Percentiles rank a stretch among this genome's conserved stretches.
phyloP scores from a whole-genome alignment of 2,113 vertebrate genomes.

The Paratilapia polleni region DNA sequence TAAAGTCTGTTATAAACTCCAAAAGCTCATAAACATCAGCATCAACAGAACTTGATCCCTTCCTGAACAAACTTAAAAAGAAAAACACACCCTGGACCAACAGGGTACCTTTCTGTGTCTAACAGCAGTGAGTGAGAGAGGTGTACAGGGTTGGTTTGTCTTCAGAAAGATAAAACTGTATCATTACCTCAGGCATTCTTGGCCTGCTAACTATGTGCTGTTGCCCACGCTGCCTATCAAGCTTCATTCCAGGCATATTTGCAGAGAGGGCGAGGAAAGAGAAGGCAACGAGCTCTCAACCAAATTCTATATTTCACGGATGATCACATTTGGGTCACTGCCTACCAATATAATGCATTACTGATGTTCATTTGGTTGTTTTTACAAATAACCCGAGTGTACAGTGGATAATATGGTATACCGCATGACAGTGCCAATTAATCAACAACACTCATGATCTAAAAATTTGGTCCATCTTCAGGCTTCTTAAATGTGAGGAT shows the following conservation, averaged over 20 bases:
- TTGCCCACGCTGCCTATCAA: slow-evolving; percentile 21
- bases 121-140: background rate
- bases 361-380: background rate
- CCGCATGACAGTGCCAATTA: background rate
- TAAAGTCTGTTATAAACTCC: background rate
- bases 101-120: background rate
- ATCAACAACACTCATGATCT: background rate
- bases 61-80: too few relatives aligned
- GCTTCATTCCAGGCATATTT: slow-evolving; percentile 44
- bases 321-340: background rate
- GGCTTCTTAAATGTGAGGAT: too few relatives aligned
- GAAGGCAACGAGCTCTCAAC: background rate
- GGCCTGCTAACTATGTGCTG: background rate
- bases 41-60: background rate
- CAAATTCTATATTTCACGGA: background rate
- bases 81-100: too few relatives aligned
- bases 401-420: too few relatives aligned
- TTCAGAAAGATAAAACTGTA: slow-evolving; percentile 1
- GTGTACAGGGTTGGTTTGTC: background rate
- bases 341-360: accelerated
- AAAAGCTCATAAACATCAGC: background rate
- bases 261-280: background rate
- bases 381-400: background rate
- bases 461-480: too few relatives aligned
- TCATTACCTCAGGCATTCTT: background rate